These are phyloP conservation scores for Hermatobates lingyangjiaoensis DNA, from an alignment of 1,140 invertebrate genomes.

Conservation along the genomic window DNA sequence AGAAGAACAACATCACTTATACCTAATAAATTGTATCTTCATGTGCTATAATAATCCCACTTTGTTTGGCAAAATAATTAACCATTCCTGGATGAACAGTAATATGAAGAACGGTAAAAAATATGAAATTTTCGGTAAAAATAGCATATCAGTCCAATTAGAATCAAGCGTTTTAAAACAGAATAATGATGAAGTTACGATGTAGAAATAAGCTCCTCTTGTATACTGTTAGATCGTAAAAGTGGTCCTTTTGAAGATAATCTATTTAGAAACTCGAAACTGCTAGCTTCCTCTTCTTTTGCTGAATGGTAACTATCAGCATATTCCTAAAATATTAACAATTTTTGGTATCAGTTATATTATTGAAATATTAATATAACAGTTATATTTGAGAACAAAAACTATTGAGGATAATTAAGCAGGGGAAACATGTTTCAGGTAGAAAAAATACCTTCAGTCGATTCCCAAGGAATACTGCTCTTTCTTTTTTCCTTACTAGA, in stretches of 20 bases:
- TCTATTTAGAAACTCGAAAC: slow-evolving; percentile 31
- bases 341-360: neutral
- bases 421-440: neutral
- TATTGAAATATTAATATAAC: neutral
- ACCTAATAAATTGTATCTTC: too few species aligned
- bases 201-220: slow-evolving; percentile 53
- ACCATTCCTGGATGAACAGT: too few species aligned
- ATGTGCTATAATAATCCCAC: too few species aligned
- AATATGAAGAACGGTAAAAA: too few species aligned
- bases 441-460: slow-evolving; percentile 42
- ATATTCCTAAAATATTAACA: slow-evolving; percentile 34
- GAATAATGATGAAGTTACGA: too few species aligned
- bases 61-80: too few species aligned
- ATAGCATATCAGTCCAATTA: too few species aligned
- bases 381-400: slow-evolving; percentile 5
- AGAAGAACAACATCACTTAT: too few species aligned
- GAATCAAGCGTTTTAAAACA: too few species aligned
- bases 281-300: slow-evolving; percentile 34
- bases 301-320: slow-evolving; percentile 51
- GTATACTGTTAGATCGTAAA: slow-evolving; percentile 54
- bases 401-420: neutral
- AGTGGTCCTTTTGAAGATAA: slow-evolving; percentile 26
- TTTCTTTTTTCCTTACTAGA: slow-evolving; percentile 80
- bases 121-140: too few species aligned
- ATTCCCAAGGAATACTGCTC: slow-evolving; percentile 65